Evolutionary conservation across 2,113 vertebrate species (phyloP).

Genomic region (Notothenia coriiceps): DNA sequence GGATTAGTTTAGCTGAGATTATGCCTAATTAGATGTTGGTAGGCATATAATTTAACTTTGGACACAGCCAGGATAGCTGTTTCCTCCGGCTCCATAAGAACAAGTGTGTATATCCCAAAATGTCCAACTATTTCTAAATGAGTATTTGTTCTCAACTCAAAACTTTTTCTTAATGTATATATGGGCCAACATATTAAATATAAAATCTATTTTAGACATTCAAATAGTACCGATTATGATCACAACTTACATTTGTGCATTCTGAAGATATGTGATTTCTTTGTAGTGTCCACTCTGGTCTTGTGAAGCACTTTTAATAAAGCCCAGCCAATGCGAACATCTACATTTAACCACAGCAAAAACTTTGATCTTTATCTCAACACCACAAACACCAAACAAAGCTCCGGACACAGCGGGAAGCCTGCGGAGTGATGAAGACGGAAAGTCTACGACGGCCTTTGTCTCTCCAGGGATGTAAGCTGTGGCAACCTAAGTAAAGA

Average conservation of each 20-base stretch:
- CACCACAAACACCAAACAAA: conserved; percentile 28
- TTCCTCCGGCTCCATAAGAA: not conserved
- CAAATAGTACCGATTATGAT: not conserved
- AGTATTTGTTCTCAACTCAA: too few species aligned
- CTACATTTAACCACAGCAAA: conserved; percentile 59
- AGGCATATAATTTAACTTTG: not conserved
- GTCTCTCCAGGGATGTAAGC: conserved; percentile 61
- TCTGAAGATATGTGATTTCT: conserved; percentile 14
- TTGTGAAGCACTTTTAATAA: not conserved
- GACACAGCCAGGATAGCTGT: not conserved
- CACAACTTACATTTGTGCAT: not conserved
- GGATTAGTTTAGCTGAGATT: not conserved
- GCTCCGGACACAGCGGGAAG: conserved; percentile 23
- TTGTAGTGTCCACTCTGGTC: conserved; percentile 4
- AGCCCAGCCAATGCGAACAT: conserved; percentile 5
- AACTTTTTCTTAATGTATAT: too few species aligned
- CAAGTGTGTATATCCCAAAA: too few species aligned
- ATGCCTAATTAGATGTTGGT: not conserved
- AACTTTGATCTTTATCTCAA: conserved; percentile 35
- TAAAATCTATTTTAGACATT: too few species aligned
- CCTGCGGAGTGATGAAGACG: conserved; percentile 46
- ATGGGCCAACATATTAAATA: too few species aligned
- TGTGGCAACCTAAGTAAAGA: conserved; percentile 52
- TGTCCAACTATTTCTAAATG: too few species aligned
- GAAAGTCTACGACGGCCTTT: conserved; percentile 49